A percentile compares a stretch with the other conserved stretches of the same genome.
Evolutionary conservation across 2,888 invertebrate species (phyloP).

Genomic region (Cartodere bifasciata): DNA sequence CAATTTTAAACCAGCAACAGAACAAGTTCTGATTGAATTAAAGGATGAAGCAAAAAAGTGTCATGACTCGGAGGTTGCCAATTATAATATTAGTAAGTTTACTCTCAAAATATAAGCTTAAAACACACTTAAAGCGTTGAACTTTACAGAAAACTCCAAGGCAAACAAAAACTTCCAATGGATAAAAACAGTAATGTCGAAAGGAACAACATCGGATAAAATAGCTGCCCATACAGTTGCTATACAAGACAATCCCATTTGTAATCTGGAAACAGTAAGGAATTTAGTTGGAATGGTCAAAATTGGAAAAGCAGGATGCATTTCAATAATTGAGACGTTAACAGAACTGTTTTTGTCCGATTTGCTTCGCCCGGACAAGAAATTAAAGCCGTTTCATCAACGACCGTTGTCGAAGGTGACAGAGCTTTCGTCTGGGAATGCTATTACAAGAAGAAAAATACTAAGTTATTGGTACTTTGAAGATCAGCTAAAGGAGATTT

Average conservation of each 20-base stretch:
- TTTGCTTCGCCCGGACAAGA: slow-evolving; percentile 50
- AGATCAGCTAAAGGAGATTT: slow-evolving; percentile 66
- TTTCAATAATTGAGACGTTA: slow-evolving; percentile 60
- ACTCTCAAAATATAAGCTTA: too few relatives aligned
- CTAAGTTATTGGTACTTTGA: slow-evolving; percentile 81
- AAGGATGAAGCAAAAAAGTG: slow-evolving; percentile 54
- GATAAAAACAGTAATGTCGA: slow-evolving; percentile 64
- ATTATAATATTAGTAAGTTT: slow-evolving; percentile 46
- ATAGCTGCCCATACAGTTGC: slow-evolving; percentile 72
- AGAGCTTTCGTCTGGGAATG: slow-evolving; percentile 49
- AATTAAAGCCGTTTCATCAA: slow-evolving; percentile 52
- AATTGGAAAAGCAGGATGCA: slow-evolving; percentile 39
- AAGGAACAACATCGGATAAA: slow-evolving; percentile 76
- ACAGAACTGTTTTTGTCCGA: slow-evolving; percentile 66
- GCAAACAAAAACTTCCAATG: slow-evolving; percentile 56
- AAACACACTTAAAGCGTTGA: too few relatives aligned
- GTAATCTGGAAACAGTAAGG: slow-evolving; percentile 56
- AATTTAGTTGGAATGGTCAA: slow-evolving; percentile 65
- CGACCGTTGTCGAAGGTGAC: slow-evolving; percentile 46
- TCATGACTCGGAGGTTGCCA: slow-evolving; percentile 49
- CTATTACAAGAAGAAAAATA: slow-evolving; percentile 49
- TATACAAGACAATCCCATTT: slow-evolving; percentile 74
- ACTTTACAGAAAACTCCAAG: slow-evolving; percentile 38
- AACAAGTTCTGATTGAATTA: slow-evolving; percentile 43
- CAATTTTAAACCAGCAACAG: slow-evolving; percentile 34